A percentile compares a stretch with the other conserved stretches of the same genome.
phyloP scores from a whole-genome alignment of 2,888 invertebrate species.

The Automeris io region DNA sequence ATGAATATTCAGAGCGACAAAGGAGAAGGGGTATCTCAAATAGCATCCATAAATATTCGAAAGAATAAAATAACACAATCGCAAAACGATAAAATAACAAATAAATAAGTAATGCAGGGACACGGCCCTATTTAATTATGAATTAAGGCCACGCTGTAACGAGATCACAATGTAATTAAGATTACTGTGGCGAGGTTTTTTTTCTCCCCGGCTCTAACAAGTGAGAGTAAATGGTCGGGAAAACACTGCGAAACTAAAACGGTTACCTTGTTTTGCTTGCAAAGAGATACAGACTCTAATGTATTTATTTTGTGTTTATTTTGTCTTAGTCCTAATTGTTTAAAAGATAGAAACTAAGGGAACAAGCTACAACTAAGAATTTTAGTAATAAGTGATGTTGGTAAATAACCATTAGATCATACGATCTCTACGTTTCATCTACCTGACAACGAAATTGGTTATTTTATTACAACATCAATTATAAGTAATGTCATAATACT shows the following conservation, averaged over 20 bases:
- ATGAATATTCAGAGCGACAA: conserved; percentile 70
- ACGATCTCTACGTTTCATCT: too few relatives aligned
- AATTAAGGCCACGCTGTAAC: conserved; percentile 70
- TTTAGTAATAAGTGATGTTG: too few relatives aligned
- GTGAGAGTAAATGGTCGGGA: conserved; percentile 57
- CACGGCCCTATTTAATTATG: conserved; percentile 74
- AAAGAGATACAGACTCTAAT: conserved; percentile 12
- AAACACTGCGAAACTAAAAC: conserved; percentile 44
- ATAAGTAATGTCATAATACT: too few relatives aligned
- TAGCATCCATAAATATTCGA: conserved; percentile 51
- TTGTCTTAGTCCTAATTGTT: neutral
- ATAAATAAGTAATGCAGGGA: conserved; percentile 66
- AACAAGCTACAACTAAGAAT: too few relatives aligned
- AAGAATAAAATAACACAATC: conserved; percentile 52
- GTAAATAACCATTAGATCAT: too few relatives aligned
- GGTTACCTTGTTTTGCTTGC: conserved; percentile 34
- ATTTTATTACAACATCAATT: too few relatives aligned
- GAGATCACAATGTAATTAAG: conserved; percentile 76
- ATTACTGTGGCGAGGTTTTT: conserved; percentile 65
- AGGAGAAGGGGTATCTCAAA: conserved; percentile 63
- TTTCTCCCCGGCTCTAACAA: conserved; percentile 52
- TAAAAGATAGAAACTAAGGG: neutral
- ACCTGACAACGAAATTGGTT: too few relatives aligned
- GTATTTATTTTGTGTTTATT: neutral
- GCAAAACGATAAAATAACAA: conserved; percentile 67